Conservation (phyloP, 1,140 invertebrate species). For the Tetramorium alpestre region DNA sequence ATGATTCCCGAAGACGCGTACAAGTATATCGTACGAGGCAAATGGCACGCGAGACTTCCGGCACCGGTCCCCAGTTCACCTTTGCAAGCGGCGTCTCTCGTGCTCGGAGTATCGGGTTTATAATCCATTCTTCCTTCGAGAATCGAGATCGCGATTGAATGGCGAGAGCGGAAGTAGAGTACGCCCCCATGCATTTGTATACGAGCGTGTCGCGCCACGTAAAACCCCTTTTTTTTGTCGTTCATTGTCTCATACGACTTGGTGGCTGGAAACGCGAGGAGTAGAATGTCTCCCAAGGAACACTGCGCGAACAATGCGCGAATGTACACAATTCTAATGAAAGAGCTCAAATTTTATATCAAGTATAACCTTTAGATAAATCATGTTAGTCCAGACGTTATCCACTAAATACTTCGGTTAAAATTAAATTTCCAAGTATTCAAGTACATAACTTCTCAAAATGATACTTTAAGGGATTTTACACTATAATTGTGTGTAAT, state of each 20-base stretch:
- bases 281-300: not conserved
- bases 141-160: conserved; percentile 78
- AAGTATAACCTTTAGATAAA: not conserved
- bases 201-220: conserved; percentile 21
- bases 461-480: not conserved
- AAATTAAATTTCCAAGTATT: not conserved
- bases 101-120: conserved; percentile 73
- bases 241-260: conserved; percentile 73
- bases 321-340: not conserved
- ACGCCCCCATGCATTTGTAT: conserved; percentile 44
- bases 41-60: conserved; percentile 85
- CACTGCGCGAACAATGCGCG: not conserved
- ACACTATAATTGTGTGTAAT: not conserved
- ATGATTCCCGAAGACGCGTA: conserved; percentile 80
- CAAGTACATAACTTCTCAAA: not conserved
- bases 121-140: conserved; percentile 77
- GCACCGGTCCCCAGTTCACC: conserved; percentile 69
- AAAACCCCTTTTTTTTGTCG: conserved; percentile 75
- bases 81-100: conserved; percentile 61
- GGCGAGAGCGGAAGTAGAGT: conserved; percentile 76
- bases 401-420: not conserved
- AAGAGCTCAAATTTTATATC: not conserved
- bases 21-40: conserved; percentile 79
- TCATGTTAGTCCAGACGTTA: not conserved
- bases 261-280: conserved; percentile 7